Conservation (phyloP, 2,113 vertebrate genomes). For the Pycnonotus jocosus region DNA sequence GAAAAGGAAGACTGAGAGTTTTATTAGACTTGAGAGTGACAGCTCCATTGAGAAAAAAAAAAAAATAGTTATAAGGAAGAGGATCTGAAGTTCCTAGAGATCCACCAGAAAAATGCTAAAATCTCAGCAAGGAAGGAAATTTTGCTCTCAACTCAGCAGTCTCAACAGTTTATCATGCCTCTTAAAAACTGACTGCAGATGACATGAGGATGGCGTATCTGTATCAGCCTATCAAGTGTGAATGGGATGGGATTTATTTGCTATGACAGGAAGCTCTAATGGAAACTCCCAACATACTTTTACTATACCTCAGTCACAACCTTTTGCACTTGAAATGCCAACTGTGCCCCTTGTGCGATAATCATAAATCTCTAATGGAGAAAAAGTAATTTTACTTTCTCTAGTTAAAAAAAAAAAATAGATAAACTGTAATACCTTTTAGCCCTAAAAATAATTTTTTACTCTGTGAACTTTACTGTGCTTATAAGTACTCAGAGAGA, state of each 20-base stretch:
- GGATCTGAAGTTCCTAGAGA: background rate
- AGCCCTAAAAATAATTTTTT: background rate
- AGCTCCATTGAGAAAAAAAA: background rate
- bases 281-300: background rate
- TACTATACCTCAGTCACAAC: background rate
- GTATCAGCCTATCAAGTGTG: background rate
- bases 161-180: background rate
- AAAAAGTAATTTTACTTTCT: accelerated
- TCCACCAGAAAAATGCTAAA: background rate
- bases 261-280: background rate
- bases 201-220: background rate
- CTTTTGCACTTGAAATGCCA: slow-evolving; percentile 1
- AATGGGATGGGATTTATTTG: background rate
- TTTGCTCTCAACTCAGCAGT: background rate
- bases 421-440: background rate
- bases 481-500: background rate
- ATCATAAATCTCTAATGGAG: background rate
- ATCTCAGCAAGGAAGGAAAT: background rate
- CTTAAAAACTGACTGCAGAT: background rate
- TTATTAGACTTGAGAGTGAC: background rate
- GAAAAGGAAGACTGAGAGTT: slow-evolving; percentile 22
- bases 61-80: background rate
- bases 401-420: background rate
- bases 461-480: background rate
- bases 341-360: background rate